These are phyloP conservation scores for Ormyrus rosae DNA, from an alignment of 2,888 invertebrate species.

Conservation along the genomic window DNA sequence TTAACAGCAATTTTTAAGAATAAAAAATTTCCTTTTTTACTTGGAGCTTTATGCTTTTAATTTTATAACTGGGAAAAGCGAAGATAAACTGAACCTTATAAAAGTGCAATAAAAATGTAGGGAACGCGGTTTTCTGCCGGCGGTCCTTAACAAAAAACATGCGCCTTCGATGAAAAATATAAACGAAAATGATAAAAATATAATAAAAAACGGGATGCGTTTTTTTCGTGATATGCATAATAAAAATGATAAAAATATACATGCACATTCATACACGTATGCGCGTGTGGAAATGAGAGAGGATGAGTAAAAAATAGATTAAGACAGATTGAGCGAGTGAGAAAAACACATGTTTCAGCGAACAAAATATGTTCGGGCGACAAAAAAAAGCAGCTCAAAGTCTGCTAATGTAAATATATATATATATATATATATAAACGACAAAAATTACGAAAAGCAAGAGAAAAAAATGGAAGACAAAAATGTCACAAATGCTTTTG, in stretches of 20 bases:
- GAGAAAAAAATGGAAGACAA: conserved; percentile 49
- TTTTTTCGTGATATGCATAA: conserved; percentile 43
- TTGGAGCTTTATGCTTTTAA: too few relatives aligned
- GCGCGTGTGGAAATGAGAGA: conserved; percentile 8
- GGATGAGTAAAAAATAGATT: neutral
- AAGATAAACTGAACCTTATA: neutral
- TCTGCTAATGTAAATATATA: conserved; percentile 49
- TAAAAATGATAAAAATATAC: conserved; percentile 23
- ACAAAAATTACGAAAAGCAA: conserved; percentile 19
- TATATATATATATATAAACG: conserved; percentile 28
- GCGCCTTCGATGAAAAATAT: conserved; percentile 33
- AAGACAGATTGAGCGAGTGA: neutral
- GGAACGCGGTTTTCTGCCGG: conserved; percentile 30
- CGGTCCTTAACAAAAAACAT: conserved; percentile 37
- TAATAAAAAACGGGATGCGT: conserved; percentile 21
- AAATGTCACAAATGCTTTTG: conserved; percentile 41
- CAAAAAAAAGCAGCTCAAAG: conserved; percentile 28
- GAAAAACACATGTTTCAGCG: conserved; percentile 20
- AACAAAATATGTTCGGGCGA: conserved; percentile 29
- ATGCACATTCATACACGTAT: conserved; percentile 28
- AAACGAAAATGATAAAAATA: conserved; percentile 1
- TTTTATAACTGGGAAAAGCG: too few relatives aligned
- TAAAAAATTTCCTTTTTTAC: too few relatives aligned
- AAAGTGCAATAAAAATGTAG: conserved; percentile 27
- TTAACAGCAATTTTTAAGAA: too few relatives aligned